phyloP scores from a whole-genome alignment of 2,113 vertebrate species.

The Irena cyanogastra region DNA sequence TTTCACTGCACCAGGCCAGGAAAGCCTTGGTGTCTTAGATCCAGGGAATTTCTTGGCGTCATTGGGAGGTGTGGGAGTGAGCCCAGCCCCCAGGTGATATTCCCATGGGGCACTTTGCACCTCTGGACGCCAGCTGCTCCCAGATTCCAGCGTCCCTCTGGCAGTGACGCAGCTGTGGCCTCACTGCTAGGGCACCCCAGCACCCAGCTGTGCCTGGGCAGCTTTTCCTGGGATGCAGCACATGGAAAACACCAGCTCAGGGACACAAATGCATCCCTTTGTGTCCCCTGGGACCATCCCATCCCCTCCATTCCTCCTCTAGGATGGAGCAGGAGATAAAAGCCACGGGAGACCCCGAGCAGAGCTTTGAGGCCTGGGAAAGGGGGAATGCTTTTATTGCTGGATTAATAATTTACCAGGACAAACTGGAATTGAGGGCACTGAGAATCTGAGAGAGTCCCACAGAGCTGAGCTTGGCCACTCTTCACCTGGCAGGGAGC shows the following conservation, averaged over 20 bases:
- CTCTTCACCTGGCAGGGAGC: not conserved
- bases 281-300: not conserved
- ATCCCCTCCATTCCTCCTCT: not conserved
- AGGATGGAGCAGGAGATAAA: not conserved
- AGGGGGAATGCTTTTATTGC: not conserved
- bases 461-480: not conserved
- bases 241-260: not conserved
- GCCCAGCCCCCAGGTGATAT: not conserved
- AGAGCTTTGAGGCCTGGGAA: not conserved
- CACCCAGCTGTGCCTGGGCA: rapidly evolving
- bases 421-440: conserved; percentile 24
- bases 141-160: not conserved
- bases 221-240: not conserved
- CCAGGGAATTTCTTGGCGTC: not conserved
- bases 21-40: not conserved
- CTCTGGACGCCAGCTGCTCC: not conserved
- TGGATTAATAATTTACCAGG: conserved; percentile 43
- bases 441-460: not conserved
- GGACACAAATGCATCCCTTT: not conserved
- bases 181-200: not conserved
- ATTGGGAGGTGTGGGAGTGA: not conserved
- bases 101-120: not conserved
- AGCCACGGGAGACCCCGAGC: not conserved
- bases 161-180: rapidly evolving
- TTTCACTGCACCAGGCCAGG: not conserved